Evolutionary conservation across 2,113 vertebrate species (phyloP), one percentile per base, ranked within the genome.

Genomic region (Porphyrio hochstetteri): DNA sequence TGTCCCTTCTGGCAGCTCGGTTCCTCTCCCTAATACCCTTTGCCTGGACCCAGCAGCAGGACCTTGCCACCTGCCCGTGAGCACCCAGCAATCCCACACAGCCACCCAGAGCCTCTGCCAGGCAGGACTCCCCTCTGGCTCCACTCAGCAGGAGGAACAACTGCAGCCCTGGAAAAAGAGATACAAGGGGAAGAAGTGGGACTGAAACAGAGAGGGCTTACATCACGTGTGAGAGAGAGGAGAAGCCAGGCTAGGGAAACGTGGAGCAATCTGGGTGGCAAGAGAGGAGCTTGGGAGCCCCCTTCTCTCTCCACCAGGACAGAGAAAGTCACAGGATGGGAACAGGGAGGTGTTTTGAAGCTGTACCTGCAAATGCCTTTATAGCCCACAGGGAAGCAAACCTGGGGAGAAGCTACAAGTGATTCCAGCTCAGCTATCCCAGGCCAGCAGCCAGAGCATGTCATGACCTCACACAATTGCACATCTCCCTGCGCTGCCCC

Each of bases 241-340:
- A 55, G 33, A 71, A 61, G 53, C 1, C 16, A 25, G 52, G n/a
- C 31, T 0, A 63, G 28, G 24, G 60, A 75, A 15, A 29, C 9
- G 12, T 48, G 44, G 35, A 87, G 7, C 13, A 15, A 27, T 72
- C 52, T 1, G 0, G 4, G 28, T 31, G n/a, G 17, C 2, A 3
- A 88, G 48, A 75, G 27, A 6, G 72, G 33, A 71, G 28, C 15
- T 68, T n/a, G n/a, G 35, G 59, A 71, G 5, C 1, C 1, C 12
- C 12, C 10, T 63, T 59, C 36, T 69, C 27, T 64, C 50, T 61
- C 44, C n/a, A 12, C 2, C 17, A n/a, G 57, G 33, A 17, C 1
- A 4, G 28, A 70, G 56, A 50, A 85, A 68, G 31, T 24, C 2
- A 0, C 42, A 48, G 46, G 61, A 56, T 71, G 10, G 28, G 57